Base-by-base conservation (phyloP, 2,888 invertebrate genomes). In the Cataglyphis rosenhaueri region DNA sequence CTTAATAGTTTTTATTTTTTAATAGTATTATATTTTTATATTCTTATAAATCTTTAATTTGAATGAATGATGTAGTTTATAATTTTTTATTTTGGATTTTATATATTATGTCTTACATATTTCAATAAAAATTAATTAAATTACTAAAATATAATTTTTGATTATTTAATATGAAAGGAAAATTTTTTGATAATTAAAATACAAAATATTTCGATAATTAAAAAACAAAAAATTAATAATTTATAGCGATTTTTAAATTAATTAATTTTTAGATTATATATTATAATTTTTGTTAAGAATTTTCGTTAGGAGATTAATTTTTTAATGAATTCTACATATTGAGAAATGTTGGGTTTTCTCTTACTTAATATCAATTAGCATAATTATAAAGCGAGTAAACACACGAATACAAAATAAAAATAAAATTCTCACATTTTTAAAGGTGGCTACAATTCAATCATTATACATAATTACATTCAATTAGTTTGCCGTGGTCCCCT, bases 401-500 rank as follows among this genome's bases (percentile, higher is more conserved):
- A 41, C 15, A 57, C 55, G 12, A 29, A n/a, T 38, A 41, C 18
- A 21, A 75, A 66, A 52, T 41, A 21, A 76, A 66, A 66, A 29
- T n/a, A 10, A 55, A 32, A n/a, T 59, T 21, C 4, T 32, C 71
- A 41, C 15, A n/a, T 55, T 12, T 29, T 57, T 70, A 41, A 4
- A 78, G 70, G 18, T 32, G 73, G 44, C 41, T 71, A 59, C 21
- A 25, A 55, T 64, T 76, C 57, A 64, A 65, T 76, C 15, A 12
- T 44, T 57, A 55, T 52, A 52, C 15, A 48, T 52, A 52, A 44
- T 15, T 52, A 73, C 18, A 52, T 65, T 61, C 32, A 73, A 38
- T 64, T 44, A 75, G 38, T 64, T 76, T 64, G 35, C 81, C 84
- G 83, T 88, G 88, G 88, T 89, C 88, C 87, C 86, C 48, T 86